phyloP scores from a whole-genome alignment of 1,140 invertebrate genomes.

The Hylaeus volcanicus region DNA sequence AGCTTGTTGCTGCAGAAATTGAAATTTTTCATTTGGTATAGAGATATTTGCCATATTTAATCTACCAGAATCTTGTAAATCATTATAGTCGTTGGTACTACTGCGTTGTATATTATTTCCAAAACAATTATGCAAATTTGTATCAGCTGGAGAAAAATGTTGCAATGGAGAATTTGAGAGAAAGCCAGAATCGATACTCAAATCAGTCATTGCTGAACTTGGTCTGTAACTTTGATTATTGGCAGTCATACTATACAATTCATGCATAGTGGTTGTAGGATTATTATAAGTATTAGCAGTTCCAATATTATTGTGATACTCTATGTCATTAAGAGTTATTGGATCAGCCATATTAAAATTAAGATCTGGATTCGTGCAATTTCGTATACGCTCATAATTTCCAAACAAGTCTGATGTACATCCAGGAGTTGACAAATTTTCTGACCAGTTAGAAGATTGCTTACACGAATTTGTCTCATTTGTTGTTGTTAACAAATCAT shows the following conservation, averaged over 20 bases:
- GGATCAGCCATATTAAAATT: constrained; percentile 74
- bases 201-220: constrained; percentile 75
- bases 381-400: constrained; percentile 70
- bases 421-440: constrained; percentile 60
- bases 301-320: constrained; percentile 67
- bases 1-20: constrained; percentile 68
- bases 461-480: constrained; percentile 66
- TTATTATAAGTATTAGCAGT: constrained; percentile 63
- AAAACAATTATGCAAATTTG: constrained; percentile 71
- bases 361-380: constrained; percentile 69
- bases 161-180: constrained; percentile 76
- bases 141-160: constrained; percentile 75
- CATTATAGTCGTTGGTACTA: constrained; percentile 71
- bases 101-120: constrained; percentile 67
- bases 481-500: constrained; percentile 69
- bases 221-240: constrained; percentile 70
- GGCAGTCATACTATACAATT: constrained; percentile 66
- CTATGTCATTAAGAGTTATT: constrained; percentile 63
- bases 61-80: constrained; percentile 66
- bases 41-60: constrained; percentile 61
- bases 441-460: constrained; percentile 71
- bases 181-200: constrained; percentile 75
- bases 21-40: constrained; percentile 68
- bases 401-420: constrained; percentile 71
- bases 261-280: constrained; percentile 68